A percentile compares a stretch with the other conserved stretches of the same genome.
Conservation (phyloP, 2,797 vertebrate species). For the Artibeus jamaicensis region DNA sequence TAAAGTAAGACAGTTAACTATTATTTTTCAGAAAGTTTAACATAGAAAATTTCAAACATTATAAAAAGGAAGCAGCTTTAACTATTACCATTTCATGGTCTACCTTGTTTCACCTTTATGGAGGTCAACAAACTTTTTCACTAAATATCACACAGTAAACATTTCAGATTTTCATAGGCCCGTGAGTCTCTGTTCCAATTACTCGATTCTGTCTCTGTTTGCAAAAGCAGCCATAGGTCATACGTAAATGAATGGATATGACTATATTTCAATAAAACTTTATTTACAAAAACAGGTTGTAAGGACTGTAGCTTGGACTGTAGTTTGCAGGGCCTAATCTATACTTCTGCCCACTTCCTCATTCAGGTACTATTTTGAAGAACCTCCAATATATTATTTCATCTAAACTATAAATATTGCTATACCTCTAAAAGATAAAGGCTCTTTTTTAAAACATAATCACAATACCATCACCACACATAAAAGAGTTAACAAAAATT, state of each 20-base stretch:
- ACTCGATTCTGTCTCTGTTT: background rate
- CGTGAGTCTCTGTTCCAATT: background rate
- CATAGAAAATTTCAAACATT: background rate
- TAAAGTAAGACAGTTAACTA: background rate
- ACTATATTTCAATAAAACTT: background rate
- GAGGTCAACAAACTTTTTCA: background rate
- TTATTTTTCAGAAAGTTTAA: constrained; percentile 8
- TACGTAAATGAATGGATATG: background rate
- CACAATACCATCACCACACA: background rate
- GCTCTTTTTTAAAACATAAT: background rate
- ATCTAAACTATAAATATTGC: background rate
- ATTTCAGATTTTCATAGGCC: background rate
- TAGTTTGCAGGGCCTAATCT: background rate
- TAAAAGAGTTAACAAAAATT: background rate
- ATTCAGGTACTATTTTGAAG: background rate
- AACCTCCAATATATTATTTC: background rate
- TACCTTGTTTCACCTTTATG: background rate
- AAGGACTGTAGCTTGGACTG: background rate
- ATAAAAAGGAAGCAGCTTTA: background rate
- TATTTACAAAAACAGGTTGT: constrained; percentile 34
- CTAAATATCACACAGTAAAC: background rate
- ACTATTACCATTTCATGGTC: background rate
- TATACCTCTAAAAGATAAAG: background rate
- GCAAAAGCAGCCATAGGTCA: background rate
- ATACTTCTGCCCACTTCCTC: background rate